These are phyloP conservation scores for Promerops cafer DNA, from an alignment of 2,113 vertebrate genomes.

Conservation along the genomic window DNA sequence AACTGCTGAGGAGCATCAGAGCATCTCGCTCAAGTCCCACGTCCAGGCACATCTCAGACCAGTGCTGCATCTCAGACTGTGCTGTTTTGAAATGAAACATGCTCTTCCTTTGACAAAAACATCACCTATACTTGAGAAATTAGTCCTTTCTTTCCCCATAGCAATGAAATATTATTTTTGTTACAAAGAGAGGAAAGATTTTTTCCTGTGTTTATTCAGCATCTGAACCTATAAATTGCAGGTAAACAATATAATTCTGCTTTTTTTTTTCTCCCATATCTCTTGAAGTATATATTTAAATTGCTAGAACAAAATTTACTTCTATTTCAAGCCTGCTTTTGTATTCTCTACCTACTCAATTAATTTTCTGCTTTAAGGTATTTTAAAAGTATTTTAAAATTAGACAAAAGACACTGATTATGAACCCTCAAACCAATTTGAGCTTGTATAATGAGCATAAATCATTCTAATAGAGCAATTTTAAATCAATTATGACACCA, in stretches of 20 bases:
- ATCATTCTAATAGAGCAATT: slow-evolving; percentile 62
- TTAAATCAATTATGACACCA: slow-evolving; percentile 53
- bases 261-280: background rate
- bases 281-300: background rate
- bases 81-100: background rate
- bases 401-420: slow-evolving; percentile 13
- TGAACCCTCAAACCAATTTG: slow-evolving; percentile 50
- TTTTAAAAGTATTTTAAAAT: slow-evolving; percentile 53
- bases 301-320: background rate
- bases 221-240: background rate
- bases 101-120: background rate
- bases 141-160: background rate
- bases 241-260: background rate
- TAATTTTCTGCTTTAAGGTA: slow-evolving; percentile 37
- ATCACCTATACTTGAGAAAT: background rate
- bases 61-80: background rate
- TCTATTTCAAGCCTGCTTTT: background rate
- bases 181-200: background rate
- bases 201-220: background rate
- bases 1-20: background rate
- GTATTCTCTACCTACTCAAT: background rate
- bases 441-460: slow-evolving; percentile 48
- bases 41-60: background rate
- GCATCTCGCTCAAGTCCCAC: background rate
- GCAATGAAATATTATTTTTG: background rate